Conservation (phyloP, 2,113 vertebrate species). For the Lepisosteus osseus region DNA sequence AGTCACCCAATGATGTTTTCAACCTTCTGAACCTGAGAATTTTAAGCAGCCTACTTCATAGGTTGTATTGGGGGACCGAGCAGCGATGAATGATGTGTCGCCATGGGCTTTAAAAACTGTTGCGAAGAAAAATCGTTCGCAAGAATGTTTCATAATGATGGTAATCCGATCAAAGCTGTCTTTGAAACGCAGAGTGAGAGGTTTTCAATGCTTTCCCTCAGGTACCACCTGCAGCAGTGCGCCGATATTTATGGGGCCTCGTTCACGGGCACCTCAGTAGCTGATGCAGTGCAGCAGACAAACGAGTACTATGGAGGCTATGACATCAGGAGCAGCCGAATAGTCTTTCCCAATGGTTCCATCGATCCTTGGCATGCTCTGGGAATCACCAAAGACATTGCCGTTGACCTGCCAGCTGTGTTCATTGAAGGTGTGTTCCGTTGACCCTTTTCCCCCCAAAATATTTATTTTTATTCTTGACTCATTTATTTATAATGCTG, state of each 20-base stretch:
- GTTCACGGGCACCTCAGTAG: slow-evolving; percentile 32
- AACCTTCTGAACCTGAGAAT: too few species aligned
- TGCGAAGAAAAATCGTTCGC: too few species aligned
- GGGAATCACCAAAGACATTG: slow-evolving; percentile 53
- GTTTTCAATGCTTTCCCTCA: slow-evolving; percentile 15
- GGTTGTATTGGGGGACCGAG: too few species aligned
- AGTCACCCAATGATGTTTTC: too few species aligned
- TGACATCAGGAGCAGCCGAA: slow-evolving; percentile 44
- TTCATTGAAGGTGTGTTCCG: slow-evolving; percentile 52
- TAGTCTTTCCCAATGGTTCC: slow-evolving; percentile 61
- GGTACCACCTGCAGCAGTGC: slow-evolving; percentile 49
- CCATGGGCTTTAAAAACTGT: too few species aligned
- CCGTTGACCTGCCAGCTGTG: slow-evolving; percentile 47
- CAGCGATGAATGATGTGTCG: too few species aligned
- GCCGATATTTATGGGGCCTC: slow-evolving; percentile 50
- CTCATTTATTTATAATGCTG: neutral
- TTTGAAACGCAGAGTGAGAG: too few species aligned
- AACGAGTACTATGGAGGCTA: slow-evolving; percentile 57
- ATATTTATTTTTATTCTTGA: neutral
- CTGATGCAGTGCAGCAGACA: slow-evolving; percentile 45
- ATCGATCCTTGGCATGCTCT: slow-evolving; percentile 60
- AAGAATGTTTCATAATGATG: too few species aligned
- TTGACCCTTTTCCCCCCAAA: slow-evolving; percentile 8
- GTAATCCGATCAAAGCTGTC: too few species aligned
- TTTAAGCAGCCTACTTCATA: too few species aligned